Evolutionary conservation across 2,113 vertebrate species (phyloP).

Genomic region (Todiramphus chloris): DNA sequence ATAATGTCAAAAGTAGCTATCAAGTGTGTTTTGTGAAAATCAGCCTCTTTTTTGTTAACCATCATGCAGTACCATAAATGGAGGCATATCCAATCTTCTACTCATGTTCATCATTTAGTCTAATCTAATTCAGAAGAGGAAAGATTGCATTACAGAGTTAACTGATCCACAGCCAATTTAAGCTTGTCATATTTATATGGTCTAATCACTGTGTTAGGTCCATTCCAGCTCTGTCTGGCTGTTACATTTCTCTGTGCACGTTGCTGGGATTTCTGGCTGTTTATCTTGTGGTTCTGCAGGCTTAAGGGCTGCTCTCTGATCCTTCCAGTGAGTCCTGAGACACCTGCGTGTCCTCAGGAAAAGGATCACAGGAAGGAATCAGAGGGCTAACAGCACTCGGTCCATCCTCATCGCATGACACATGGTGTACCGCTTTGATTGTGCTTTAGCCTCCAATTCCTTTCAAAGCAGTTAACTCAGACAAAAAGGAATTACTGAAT

Average conservation of each 20-base stretch:
- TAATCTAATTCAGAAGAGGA: not conserved
- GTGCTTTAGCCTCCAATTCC: not conserved
- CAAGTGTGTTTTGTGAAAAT: not conserved
- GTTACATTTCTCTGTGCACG: not conserved
- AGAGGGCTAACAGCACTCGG: not conserved
- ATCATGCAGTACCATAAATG: not conserved
- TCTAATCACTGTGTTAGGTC: not conserved
- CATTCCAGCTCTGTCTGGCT: not conserved
- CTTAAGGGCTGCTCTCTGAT: not conserved
- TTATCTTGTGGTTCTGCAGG: not conserved
- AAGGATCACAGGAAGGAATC: not conserved
- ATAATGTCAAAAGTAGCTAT: not conserved
- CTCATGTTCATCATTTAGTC: not conserved
- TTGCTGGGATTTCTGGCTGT: not conserved
- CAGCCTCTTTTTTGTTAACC: not conserved
- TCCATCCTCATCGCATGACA: accelerated
- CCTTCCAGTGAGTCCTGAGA: not conserved
- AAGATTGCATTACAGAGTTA: not conserved
- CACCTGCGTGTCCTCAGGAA: not conserved
- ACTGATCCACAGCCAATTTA: not conserved
- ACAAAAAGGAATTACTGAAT: not conserved
- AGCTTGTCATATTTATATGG: not conserved
- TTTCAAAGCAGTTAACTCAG: not conserved
- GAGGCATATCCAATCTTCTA: not conserved
- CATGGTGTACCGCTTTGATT: not conserved